Evolutionary conservation across 2,888 invertebrate species (phyloP), one percentile per base, ranked within the genome.

Genomic region (Oeneis ivallda): DNA sequence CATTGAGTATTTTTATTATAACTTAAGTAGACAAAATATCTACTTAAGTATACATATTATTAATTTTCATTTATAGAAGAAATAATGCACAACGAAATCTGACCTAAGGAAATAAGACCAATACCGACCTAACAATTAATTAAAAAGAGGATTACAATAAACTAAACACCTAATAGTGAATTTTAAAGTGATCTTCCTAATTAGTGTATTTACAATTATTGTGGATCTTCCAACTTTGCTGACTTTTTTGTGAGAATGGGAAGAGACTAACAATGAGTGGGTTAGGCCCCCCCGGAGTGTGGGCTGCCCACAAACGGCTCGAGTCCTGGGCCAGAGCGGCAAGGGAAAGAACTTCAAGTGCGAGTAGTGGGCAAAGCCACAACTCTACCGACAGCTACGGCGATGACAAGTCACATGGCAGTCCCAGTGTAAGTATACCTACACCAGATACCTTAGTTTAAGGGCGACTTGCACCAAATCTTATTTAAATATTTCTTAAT

Each of bases 251-350:
- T 79, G 80, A 78, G 78, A 39, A 60, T 60, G 60, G 50, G 49
- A 59, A 49, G 49, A 60, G 60, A 17, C n/a, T 60, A 60, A 49
- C 49, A 82, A 94, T 94, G 94, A 94, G 94, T 84, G 95, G 95
- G 65, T 88, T 95, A 76, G 95, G 95, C 74, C 95, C 95, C 65
- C 94, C 95, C 15, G 94, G 95, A 68, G 95, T 95, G 75, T 96
- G 95, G 95, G 94, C 95, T 69, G 95, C 95, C 34, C 95, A 96
- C 84, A 95, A 95, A 82, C 88, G 95, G 71, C 92, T 96, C 53
- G 95, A 95, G 82, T 94, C 95, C 9, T 96, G 96, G 96, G 95
- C 95, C 2, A 89, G 94, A 64, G 95, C 95, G 58, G 95, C 95
- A 54, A 93, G 95, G 77, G 95, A 95, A 78, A 89, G 95, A 54